Evolutionary conservation across 1,140 invertebrate species (phyloP).

Genomic region (Brachionus calyciflorus): DNA sequence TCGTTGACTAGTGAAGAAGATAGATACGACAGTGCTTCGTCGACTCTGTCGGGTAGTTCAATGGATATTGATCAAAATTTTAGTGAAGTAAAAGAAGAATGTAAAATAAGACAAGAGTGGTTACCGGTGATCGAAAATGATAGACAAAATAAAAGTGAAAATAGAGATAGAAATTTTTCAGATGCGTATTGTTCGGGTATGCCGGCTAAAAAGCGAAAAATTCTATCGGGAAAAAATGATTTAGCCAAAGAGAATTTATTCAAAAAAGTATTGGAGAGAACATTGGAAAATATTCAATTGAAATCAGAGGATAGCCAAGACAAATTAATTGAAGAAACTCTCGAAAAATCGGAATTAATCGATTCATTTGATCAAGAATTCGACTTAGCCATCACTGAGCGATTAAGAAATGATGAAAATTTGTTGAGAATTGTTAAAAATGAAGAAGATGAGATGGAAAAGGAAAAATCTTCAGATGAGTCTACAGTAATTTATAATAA

Average conservation of each 20-base stretch:
- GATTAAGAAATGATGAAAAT: not conserved
- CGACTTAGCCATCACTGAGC: conserved; percentile 1
- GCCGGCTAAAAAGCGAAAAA: conserved; percentile 68
- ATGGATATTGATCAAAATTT: conserved; percentile 39
- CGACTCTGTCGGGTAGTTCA: not conserved
- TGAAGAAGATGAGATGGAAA: not conserved
- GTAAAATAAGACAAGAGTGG: not conserved
- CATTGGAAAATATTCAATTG: conserved; percentile 5
- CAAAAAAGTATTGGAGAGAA: not conserved
- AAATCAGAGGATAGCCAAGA: not conserved
- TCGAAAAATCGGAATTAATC: not conserved
- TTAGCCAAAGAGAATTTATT: conserved; percentile 8
- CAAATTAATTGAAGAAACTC: not conserved
- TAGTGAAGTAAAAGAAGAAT: not conserved
- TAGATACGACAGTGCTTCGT: conserved; percentile 4
- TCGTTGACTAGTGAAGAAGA: conserved; percentile 4
- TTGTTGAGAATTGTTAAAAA: not conserved
- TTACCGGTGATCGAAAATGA: conserved; percentile 73
- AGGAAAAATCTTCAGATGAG: not conserved
- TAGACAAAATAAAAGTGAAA: conserved; percentile 53
- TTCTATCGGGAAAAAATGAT: not conserved
- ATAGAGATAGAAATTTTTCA: conserved; percentile 64
- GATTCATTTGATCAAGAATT: conserved; percentile 35
- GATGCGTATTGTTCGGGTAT: conserved; percentile 78
- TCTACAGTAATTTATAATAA: conserved; percentile 1